These are phyloP conservation scores for Stenchaetothrips biformis DNA, from an alignment of 2,888 invertebrate species.

Conservation along the genomic window DNA sequence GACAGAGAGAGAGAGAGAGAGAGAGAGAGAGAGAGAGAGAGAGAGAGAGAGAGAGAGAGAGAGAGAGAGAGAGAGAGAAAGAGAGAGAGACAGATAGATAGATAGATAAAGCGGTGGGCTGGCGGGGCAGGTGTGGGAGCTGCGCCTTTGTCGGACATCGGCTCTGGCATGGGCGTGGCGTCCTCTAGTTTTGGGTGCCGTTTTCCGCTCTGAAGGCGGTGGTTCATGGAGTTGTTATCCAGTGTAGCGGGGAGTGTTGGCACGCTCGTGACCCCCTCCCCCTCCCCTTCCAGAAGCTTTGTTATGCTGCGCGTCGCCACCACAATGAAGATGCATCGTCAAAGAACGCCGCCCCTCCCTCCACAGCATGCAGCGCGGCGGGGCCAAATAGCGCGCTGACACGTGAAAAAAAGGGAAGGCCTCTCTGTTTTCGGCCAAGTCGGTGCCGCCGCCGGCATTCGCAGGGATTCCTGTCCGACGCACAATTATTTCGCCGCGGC, in stretches of 20 bases:
- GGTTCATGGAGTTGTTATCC: no score
- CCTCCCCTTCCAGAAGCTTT: constrained; percentile 5
- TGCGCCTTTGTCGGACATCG: no score
- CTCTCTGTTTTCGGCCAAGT: no score
- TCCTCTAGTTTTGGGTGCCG: no score
- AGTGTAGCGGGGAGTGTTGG: no score
- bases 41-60: constrained; percentile 1
- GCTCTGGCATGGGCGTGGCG: no score
- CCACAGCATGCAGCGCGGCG: not conserved
- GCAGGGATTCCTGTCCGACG: no score
- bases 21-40: not conserved
- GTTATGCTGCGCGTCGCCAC: constrained; percentile 7
- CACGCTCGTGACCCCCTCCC: no score
- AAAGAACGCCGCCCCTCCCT: not conserved
- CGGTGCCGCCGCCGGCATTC: no score
- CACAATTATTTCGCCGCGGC: no score
- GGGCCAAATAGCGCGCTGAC: not conserved
- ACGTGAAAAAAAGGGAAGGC: not conserved
- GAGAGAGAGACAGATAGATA: not conserved
- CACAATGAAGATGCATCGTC: constrained; percentile 15
- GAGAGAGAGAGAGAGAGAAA: not conserved
- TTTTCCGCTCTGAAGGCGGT: no score
- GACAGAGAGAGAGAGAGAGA: not conserved
- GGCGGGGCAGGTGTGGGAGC: not conserved
- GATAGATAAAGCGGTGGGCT: not conserved